A percentile compares a stretch with the other conserved stretches of the same genome.
phyloP scores from a whole-genome alignment of 2,113 vertebrate genomes.

The Archocentrus centrarchus region DNA sequence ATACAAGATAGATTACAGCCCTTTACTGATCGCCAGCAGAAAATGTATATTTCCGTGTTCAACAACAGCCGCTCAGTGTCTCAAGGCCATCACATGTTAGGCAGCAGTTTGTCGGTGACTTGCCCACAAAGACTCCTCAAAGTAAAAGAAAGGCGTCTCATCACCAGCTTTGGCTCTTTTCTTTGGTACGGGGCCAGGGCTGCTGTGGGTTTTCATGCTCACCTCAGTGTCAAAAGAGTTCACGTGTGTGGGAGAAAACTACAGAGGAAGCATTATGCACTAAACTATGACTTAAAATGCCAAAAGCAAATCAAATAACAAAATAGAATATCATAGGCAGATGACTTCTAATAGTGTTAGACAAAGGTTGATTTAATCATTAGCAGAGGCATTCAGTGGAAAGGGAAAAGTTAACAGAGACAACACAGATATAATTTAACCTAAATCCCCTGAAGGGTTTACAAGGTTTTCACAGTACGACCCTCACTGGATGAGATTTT shows the following conservation, averaged over 20 bases:
- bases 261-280: background rate
- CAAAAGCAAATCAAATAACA: background rate
- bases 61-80: background rate
- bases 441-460: background rate
- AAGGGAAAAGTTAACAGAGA: background rate
- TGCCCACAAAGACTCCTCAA: background rate
- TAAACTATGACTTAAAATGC: conserved; percentile 16
- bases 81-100: background rate
- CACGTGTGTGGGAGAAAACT: conserved; percentile 22
- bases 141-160: background rate
- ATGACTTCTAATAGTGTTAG: background rate
- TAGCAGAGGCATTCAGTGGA: background rate
- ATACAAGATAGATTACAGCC: background rate
- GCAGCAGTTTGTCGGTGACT: conserved; percentile 6
- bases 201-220: background rate
- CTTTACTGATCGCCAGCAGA: background rate
- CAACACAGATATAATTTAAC: conserved; percentile 1
- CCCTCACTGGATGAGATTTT: conserved; percentile 6
- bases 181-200: background rate
- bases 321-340: background rate
- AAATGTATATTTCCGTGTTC: conserved; percentile 1
- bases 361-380: background rate
- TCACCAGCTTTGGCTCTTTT: background rate
- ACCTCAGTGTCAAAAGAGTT: background rate
- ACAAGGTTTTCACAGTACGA: conserved; percentile 1